Evolutionary conservation across 1,140 invertebrate species (phyloP).

Genomic region (Diorhabda sublineata): DNA sequence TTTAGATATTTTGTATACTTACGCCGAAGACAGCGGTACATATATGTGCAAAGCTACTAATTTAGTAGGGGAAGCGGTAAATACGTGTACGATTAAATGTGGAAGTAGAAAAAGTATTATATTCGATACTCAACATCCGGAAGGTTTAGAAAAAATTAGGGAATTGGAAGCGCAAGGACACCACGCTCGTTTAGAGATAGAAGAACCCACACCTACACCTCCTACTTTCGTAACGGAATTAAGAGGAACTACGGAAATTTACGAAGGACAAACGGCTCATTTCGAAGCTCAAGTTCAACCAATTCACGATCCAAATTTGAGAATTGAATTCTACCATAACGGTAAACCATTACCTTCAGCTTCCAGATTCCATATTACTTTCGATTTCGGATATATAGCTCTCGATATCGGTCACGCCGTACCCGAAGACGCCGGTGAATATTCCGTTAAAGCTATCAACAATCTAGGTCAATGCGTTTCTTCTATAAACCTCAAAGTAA

Average conservation of each 20-base stretch:
- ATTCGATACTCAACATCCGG: slow-evolving; percentile 87
- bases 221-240: slow-evolving; percentile 81
- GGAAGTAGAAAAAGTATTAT: slow-evolving; percentile 77
- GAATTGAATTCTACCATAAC: slow-evolving; percentile 89
- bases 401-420: slow-evolving; percentile 86
- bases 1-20: slow-evolving; percentile 88
- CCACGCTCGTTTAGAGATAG: slow-evolving; percentile 71
- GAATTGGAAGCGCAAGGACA: slow-evolving; percentile 80
- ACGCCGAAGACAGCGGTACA: slow-evolving; percentile 88
- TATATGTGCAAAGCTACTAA: slow-evolving; percentile 95
- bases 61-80: slow-evolving; percentile 84
- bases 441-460: slow-evolving; percentile 86
- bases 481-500: slow-evolving; percentile 74
- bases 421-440: slow-evolving; percentile 91
- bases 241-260: slow-evolving; percentile 76
- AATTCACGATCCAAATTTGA: slow-evolving; percentile 83
- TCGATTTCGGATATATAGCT: slow-evolving; percentile 93
- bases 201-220: slow-evolving; percentile 70
- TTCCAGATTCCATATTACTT: slow-evolving; percentile 86
- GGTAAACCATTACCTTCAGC: slow-evolving; percentile 82
- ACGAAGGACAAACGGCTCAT: slow-evolving; percentile 82
- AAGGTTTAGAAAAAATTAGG: slow-evolving; percentile 87
- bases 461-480: slow-evolving; percentile 81
- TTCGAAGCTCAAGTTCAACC: slow-evolving; percentile 91
- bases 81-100: slow-evolving; percentile 83